These are phyloP conservation scores for Thera britannica DNA, from an alignment of 2,888 invertebrate genomes.

Conservation along the genomic window DNA sequence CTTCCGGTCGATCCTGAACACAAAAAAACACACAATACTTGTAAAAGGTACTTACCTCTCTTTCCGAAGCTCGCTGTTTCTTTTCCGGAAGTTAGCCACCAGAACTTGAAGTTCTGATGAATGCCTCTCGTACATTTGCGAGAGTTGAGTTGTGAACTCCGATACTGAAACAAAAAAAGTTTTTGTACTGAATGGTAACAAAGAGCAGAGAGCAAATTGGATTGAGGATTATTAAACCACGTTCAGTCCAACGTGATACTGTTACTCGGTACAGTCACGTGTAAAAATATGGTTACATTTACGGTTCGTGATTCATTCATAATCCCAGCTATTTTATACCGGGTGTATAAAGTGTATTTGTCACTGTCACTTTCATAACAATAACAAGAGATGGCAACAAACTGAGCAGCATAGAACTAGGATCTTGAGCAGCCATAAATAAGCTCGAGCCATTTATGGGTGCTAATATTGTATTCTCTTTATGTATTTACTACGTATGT, in stretches of 20 bases:
- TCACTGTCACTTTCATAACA: no score
- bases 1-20: background rate
- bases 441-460: no score
- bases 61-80: constrained; percentile 93
- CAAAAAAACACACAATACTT: background rate
- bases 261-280: background rate
- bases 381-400: no score
- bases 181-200: background rate
- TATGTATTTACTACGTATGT: no score
- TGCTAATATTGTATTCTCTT: no score
- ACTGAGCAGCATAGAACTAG: no score
- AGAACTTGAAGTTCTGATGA: constrained; percentile 93
- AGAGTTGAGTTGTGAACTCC: constrained; percentile 95
- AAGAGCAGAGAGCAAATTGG: background rate
- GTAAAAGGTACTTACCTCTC: constrained; percentile 87
- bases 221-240: background rate
- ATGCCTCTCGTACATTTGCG: constrained; percentile 95
- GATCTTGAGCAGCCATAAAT: no score
- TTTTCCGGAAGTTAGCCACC: constrained; percentile 93
- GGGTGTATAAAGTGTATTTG: no score
- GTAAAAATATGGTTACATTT: background rate
- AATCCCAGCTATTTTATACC: background rate
- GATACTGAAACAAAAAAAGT: constrained; percentile 88
- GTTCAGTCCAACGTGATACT: background rate
- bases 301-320: background rate